A percentile compares a stretch with the other conserved stretches of the same genome.
Evolutionary conservation across 2,797 vertebrate genomes (phyloP).

Genomic region (Acrossocheilus fasciatus): DNA sequence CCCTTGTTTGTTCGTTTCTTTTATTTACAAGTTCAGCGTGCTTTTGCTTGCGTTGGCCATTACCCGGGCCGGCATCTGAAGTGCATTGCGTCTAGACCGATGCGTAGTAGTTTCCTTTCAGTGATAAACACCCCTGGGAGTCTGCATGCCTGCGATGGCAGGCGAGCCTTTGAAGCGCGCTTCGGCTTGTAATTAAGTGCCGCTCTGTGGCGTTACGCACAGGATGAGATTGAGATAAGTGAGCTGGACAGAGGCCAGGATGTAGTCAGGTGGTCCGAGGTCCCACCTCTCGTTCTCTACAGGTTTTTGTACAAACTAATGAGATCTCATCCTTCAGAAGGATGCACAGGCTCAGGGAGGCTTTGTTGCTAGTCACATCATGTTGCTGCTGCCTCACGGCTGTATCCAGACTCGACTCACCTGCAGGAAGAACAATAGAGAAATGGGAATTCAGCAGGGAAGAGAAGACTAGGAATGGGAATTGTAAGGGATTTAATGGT

Average conservation of each 20-base stretch:
- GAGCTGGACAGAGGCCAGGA: conserved; percentile 74
- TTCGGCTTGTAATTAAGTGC: conserved; percentile 79
- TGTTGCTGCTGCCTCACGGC: conserved; percentile 13
- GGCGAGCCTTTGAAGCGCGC: conserved; percentile 64
- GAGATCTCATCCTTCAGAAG: conserved; percentile 73
- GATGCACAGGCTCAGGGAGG: conserved; percentile 42
- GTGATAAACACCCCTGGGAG: conserved; percentile 33
- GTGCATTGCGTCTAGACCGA: conserved; percentile 14
- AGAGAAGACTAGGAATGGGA: background rate
- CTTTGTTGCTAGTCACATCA: conserved; percentile 40
- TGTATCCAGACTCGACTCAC: conserved; percentile 26
- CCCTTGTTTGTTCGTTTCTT: conserved; percentile 29
- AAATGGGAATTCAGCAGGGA: background rate
- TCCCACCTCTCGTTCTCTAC: conserved; percentile 60
- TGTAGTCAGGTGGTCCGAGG: conserved; percentile 51
- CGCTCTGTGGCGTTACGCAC: conserved; percentile 67
- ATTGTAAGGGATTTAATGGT: background rate
- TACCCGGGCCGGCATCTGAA: conserved; percentile 5
- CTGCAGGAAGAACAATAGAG: background rate
- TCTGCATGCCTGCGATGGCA: conserved; percentile 33
- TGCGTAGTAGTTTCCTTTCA: background rate
- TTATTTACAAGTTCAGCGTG: conserved; percentile 1
- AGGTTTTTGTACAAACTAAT: conserved; percentile 75
- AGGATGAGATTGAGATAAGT: conserved; percentile 79
- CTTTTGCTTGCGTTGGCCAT: conserved; percentile 1